phyloP scores from a whole-genome alignment of 2,888 invertebrate genomes.

The Holacanthella duospinosa region DNA sequence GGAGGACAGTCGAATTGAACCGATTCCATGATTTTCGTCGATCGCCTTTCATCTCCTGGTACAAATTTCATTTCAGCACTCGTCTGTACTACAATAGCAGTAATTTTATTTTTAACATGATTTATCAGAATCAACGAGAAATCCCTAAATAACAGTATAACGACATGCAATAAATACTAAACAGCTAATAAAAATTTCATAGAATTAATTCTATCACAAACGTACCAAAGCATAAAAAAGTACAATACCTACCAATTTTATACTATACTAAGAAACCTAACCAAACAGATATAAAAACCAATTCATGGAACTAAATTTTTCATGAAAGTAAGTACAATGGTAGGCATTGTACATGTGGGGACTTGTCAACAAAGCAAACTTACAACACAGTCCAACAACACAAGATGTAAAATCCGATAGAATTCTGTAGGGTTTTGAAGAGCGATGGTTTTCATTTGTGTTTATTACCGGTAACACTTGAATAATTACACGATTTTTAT shows the following conservation, averaged over 20 bases:
- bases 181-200: too few species aligned
- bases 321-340: too few species aligned
- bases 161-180: too few species aligned
- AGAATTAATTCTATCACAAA: too few species aligned
- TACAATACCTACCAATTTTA: too few species aligned
- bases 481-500: constrained; percentile 51
- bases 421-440: constrained; percentile 45
- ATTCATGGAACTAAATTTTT: too few species aligned
- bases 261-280: too few species aligned
- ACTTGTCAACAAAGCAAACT: constrained; percentile 43
- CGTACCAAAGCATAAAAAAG: too few species aligned
- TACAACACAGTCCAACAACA: constrained; percentile 44
- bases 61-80: constrained; percentile 53
- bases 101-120: not conserved
- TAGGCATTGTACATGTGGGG: too few species aligned
- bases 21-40: constrained; percentile 49
- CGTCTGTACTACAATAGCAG: constrained; percentile 49
- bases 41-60: not conserved
- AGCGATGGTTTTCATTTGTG: constrained; percentile 36
- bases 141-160: too few species aligned
- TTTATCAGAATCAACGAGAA: too few species aligned
- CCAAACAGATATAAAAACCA: too few species aligned
- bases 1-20: constrained; percentile 56
- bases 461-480: constrained; percentile 47
- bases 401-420: constrained; percentile 55